Conservation (phyloP, 2,113 vertebrate genomes). For the Tiliqua scincoides region DNA sequence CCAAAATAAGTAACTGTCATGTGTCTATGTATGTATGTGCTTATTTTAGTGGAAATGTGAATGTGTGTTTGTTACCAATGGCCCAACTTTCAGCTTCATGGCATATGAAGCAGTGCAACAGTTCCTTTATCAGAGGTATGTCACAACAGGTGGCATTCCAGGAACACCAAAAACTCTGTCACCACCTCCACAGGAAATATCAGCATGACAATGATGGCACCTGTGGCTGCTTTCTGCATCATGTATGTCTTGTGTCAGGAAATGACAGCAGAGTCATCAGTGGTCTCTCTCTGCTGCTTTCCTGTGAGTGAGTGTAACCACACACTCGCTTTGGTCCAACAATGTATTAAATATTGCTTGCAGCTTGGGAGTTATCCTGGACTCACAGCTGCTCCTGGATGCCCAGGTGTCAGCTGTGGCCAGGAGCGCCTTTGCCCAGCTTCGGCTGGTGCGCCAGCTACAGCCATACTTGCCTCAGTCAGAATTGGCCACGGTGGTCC, state of each 20-base stretch:
- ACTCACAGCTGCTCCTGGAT: too few relatives aligned
- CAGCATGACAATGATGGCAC: too few relatives aligned
- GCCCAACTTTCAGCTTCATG: not conserved
- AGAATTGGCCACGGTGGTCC: too few relatives aligned
- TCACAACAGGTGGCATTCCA: not conserved
- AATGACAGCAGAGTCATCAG: not conserved
- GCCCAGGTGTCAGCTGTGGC: too few relatives aligned
- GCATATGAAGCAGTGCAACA: not conserved
- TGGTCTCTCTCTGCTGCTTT: not conserved
- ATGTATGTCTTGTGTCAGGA: not conserved
- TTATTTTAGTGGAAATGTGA: constrained; percentile 28
- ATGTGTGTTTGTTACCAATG: not conserved
- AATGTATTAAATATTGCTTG: not conserved
- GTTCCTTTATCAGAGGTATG: not conserved
- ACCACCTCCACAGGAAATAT: not conserved
- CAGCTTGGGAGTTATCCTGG: too few relatives aligned
- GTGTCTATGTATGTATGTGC: not conserved
- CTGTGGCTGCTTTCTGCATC: not conserved
- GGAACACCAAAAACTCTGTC: not conserved
- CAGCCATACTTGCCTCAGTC: too few relatives aligned
- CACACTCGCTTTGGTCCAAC: not conserved
- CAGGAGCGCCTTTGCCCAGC: too few relatives aligned
- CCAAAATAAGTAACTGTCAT: not conserved
- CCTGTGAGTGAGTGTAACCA: not conserved
- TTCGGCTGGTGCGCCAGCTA: too few relatives aligned